Conservation (phyloP, 2,888 invertebrate genomes). For the Gymnocheta viridis region DNA sequence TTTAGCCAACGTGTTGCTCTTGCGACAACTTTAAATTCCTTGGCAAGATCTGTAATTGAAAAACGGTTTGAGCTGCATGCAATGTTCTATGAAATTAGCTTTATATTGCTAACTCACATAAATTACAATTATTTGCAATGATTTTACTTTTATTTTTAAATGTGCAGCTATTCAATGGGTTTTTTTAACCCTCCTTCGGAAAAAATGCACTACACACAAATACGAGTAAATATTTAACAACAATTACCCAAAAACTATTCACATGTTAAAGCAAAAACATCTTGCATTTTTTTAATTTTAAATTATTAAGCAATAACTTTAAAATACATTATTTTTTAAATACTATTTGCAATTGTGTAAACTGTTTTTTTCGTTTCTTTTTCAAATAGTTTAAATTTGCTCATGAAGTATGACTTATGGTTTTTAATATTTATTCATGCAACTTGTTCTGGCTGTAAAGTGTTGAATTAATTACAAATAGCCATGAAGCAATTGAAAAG, state of each 20-base stretch:
- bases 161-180: constrained; percentile 3
- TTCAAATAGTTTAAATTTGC: neutral
- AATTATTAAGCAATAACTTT: neutral
- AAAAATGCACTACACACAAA: constrained; percentile 1
- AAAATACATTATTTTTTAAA: constrained; percentile 35
- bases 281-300: neutral
- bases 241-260: neutral
- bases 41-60: constrained; percentile 3
- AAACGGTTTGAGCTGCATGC: constrained; percentile 48
- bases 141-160: constrained; percentile 1
- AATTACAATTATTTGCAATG: constrained; percentile 46
- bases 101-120: constrained; percentile 16
- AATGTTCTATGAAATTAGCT: constrained; percentile 28
- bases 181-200: neutral
- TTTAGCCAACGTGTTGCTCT: constrained; percentile 6
- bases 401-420: constrained; percentile 29
- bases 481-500: constrained; percentile 51
- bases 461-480: constrained; percentile 43
- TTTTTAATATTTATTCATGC: constrained; percentile 42
- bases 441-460: constrained; percentile 11
- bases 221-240: neutral
- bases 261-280: constrained; percentile 2
- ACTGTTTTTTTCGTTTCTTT: neutral
- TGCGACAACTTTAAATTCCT: neutral
- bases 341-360: neutral